These are phyloP conservation scores for Ia io DNA, from an alignment of 2,113 vertebrate genomes.

Conservation along the genomic window DNA sequence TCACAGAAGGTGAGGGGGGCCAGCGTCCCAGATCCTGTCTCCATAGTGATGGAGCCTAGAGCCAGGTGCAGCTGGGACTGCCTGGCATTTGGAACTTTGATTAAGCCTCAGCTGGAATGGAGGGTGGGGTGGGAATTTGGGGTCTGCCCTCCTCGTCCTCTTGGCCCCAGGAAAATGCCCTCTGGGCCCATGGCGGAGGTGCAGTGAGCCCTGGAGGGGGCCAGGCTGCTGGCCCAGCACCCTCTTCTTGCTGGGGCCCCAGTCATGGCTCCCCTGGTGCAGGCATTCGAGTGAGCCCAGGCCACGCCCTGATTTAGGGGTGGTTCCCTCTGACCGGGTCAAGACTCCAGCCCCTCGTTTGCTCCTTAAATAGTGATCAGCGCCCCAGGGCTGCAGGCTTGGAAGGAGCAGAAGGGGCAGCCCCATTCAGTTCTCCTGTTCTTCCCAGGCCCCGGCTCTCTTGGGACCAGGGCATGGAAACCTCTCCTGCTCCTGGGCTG, in stretches of 20 bases:
- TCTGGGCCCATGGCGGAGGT: neutral
- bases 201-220: neutral
- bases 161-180: neutral
- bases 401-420: neutral
- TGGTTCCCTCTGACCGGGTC: neutral
- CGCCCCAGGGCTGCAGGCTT: neutral
- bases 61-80: neutral
- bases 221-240: neutral
- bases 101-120: neutral
- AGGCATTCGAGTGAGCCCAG: neutral
- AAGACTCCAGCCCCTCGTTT: neutral
- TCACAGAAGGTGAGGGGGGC: conserved; percentile 21
- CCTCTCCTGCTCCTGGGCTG: neutral
- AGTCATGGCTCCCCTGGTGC: neutral
- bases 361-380: neutral
- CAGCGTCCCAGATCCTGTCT: neutral
- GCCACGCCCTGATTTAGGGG: neutral
- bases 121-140: neutral
- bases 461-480: neutral
- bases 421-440: conserved; percentile 10
- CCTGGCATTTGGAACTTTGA: conserved; percentile 8
- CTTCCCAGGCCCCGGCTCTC: neutral
- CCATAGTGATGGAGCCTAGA: neutral
- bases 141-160: neutral
- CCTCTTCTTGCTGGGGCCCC: neutral